These are phyloP conservation scores for Petrocephalus zakoni DNA, from an alignment of 2,113 vertebrate species.

Conservation along the genomic window DNA sequence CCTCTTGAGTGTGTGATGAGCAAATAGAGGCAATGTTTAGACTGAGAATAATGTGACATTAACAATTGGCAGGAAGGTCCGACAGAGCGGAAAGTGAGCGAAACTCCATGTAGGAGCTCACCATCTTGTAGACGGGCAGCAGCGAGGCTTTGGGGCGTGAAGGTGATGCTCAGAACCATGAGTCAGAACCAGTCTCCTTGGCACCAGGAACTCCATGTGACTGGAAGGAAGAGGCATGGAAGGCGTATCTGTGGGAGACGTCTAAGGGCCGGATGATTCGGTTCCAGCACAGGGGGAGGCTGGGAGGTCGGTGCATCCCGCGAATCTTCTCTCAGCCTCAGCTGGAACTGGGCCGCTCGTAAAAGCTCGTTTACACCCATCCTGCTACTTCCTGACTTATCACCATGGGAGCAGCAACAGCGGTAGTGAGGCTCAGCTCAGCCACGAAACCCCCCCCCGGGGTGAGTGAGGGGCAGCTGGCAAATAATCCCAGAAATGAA, in stretches of 20 bases:
- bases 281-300: slow-evolving; percentile 21
- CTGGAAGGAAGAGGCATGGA: slow-evolving; percentile 20
- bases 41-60: background rate
- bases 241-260: background rate
- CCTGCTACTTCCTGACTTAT: slow-evolving; percentile 13
- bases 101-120: background rate
- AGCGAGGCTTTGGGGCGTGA: background rate
- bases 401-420: too few species aligned
- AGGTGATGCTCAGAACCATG: background rate
- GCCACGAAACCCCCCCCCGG: background rate
- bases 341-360: slow-evolving; percentile 35
- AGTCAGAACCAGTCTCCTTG: background rate
- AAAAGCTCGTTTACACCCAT: slow-evolving; percentile 39
- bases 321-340: slow-evolving; percentile 40
- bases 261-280: slow-evolving; percentile 45
- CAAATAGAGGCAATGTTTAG: background rate
- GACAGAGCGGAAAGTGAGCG: background rate
- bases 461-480: background rate
- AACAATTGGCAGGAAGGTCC: background rate
- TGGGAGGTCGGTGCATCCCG: slow-evolving; percentile 39
- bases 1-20: background rate
- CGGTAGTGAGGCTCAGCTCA: background rate
- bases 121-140: background rate
- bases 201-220: background rate
- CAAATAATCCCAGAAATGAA: background rate